These are phyloP conservation scores for Uropsilus gracilis DNA, from an alignment of 2,113 vertebrate species.

Conservation along the genomic window DNA sequence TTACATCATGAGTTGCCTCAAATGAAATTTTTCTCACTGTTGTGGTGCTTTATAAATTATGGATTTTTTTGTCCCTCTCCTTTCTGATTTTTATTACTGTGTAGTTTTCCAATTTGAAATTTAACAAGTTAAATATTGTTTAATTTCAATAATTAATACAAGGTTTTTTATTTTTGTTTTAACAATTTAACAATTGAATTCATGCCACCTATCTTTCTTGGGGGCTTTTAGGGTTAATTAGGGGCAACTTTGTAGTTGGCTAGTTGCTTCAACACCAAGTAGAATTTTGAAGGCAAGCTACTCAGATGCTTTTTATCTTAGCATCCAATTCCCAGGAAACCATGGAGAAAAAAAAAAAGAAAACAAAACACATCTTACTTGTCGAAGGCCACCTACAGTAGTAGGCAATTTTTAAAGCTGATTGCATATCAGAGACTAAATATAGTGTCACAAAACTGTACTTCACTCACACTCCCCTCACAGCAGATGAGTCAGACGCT, in stretches of 20 bases:
- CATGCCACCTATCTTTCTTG: constrained; percentile 45
- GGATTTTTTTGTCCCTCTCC: not conserved
- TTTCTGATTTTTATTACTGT: constrained; percentile 29
- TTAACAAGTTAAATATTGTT: not conserved
- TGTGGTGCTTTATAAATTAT: not conserved
- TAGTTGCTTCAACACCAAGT: constrained; percentile 44
- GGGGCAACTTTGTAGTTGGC: constrained; percentile 42
- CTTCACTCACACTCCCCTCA: constrained; percentile 80
- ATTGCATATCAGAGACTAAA: constrained; percentile 83
- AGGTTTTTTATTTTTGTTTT: constrained; percentile 42
- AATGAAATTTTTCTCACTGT: not conserved
- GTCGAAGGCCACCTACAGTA: constrained; percentile 5
- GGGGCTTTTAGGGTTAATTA: constrained; percentile 58
- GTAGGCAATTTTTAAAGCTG: constrained; percentile 83
- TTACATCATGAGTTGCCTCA: not conserved
- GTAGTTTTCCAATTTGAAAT: constrained; percentile 28
- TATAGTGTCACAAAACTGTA: constrained; percentile 69
- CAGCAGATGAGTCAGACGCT: constrained; percentile 75
- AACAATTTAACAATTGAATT: constrained; percentile 61
- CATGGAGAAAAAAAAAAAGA: constrained; percentile 14
- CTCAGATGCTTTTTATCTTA: constrained; percentile 65
- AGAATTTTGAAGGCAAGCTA: constrained; percentile 45
- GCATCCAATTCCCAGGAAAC: constrained; percentile 26
- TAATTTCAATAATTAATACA: not conserved
- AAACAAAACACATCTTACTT: not conserved